Conservation (phyloP, 2,797 vertebrate genomes). For the Antennarius maculatus region DNA sequence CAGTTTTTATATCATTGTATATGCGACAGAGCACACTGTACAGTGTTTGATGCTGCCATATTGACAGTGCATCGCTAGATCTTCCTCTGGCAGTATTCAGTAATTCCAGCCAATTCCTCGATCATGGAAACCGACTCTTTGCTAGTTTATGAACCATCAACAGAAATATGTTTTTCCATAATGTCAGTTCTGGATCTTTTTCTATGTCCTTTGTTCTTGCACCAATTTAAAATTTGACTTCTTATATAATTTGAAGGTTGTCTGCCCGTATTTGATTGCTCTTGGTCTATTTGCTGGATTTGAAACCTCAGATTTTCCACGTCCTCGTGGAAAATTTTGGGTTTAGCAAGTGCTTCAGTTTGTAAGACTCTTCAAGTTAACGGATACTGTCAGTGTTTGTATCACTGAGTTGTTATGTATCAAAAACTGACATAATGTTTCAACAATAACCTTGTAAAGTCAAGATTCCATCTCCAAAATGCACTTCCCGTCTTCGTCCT, state of each 20-base stretch:
- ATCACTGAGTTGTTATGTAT: neutral
- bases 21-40: too few relatives aligned
- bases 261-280: constrained; percentile 17
- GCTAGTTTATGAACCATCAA: neutral
- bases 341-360: constrained; percentile 7
- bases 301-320: constrained; percentile 13
- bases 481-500: neutral
- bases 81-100: too few relatives aligned
- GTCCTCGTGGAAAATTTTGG: neutral
- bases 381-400: neutral
- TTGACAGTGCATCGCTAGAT: too few relatives aligned
- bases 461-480: neutral
- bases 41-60: too few relatives aligned
- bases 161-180: neutral
- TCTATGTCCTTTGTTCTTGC: neutral
- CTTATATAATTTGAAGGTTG: constrained; percentile 48
- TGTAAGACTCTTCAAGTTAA: constrained; percentile 1
- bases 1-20: too few relatives aligned
- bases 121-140: too few relatives aligned
- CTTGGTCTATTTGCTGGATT: constrained; percentile 5
- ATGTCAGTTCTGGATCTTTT: constrained; percentile 32
- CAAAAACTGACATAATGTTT: neutral
- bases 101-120: too few relatives aligned
- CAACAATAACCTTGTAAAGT: neutral
- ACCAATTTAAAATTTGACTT: constrained; percentile 46